These are phyloP conservation scores for Macropodus opercularis DNA, from an alignment of 2,797 vertebrate genomes.

Conservation along the genomic window DNA sequence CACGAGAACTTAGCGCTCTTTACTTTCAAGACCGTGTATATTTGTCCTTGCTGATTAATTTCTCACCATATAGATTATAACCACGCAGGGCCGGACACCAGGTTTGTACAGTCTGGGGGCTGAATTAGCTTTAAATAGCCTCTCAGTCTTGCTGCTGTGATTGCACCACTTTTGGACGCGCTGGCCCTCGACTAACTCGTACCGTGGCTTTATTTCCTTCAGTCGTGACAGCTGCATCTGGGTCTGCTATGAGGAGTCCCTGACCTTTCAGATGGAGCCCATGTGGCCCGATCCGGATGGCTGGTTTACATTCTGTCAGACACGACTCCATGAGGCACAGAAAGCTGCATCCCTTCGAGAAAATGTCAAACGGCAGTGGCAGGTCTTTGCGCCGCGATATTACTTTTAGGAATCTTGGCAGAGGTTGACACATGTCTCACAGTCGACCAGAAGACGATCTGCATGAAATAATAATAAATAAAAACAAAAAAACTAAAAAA, in stretches of 20 bases:
- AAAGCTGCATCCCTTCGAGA: slow-evolving; percentile 55
- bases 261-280: slow-evolving; percentile 75
- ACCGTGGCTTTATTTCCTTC: slow-evolving; percentile 48
- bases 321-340: slow-evolving; percentile 65
- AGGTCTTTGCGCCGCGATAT: slow-evolving; percentile 52
- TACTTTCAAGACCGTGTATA: too few species aligned
- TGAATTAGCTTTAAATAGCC: slow-evolving; percentile 55
- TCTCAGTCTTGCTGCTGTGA: slow-evolving; percentile 52
- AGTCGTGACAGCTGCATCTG: slow-evolving; percentile 62
- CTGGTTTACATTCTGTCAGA: slow-evolving; percentile 78
- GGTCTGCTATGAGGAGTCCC: slow-evolving; percentile 55
- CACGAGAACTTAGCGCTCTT: slow-evolving; percentile 8
- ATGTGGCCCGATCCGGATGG: slow-evolving; percentile 72
- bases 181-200: slow-evolving; percentile 48
- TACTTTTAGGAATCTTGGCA: slow-evolving; percentile 63
- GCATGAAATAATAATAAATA: too few species aligned
- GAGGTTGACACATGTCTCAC: slow-evolving; percentile 60
- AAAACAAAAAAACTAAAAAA: too few species aligned
- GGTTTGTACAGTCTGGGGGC: slow-evolving; percentile 20
- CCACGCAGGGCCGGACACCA: slow-evolving; percentile 36
- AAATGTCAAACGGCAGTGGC: slow-evolving; percentile 72
- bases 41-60: too few species aligned
- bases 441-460: slow-evolving; percentile 70
- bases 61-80: too few species aligned
- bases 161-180: slow-evolving; percentile 50